Percentiles rank a stretch among this genome's conserved stretches.
These are phyloP conservation scores for Zhengitettix transpicula DNA, from an alignment of 2,888 invertebrate species.

Conservation along the genomic window DNA sequence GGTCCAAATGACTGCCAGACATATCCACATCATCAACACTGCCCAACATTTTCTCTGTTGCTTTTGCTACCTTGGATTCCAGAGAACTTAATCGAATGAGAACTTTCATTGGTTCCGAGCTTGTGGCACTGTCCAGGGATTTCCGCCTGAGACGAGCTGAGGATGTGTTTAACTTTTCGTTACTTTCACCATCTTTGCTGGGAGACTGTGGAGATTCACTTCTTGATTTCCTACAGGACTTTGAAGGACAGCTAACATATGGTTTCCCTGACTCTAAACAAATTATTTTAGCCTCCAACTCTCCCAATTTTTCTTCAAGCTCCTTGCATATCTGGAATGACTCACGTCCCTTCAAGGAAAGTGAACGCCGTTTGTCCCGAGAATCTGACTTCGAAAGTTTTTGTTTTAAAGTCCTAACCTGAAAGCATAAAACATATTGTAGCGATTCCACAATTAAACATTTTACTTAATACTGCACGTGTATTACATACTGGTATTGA, in stretches of 20 bases:
- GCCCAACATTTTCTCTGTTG: conserved; percentile 23
- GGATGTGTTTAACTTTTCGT: conserved; percentile 32
- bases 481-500: background rate
- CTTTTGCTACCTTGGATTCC: conserved; percentile 58
- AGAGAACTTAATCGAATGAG: conserved; percentile 56
- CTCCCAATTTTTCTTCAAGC: conserved; percentile 68
- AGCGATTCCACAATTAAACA: background rate
- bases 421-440: conserved; percentile 3
- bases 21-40: background rate
- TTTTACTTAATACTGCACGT: background rate
- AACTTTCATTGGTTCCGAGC: conserved; percentile 65
- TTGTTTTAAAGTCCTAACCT: conserved; percentile 49
- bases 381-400: conserved; percentile 63
- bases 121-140: conserved; percentile 60
- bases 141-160: conserved; percentile 48
- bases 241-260: conserved; percentile 13
- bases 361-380: conserved; percentile 59
- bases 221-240: conserved; percentile 15
- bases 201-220: conserved; percentile 21
- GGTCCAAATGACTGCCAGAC: background rate
- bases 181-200: conserved; percentile 3
- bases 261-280: conserved; percentile 37
- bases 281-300: conserved; percentile 60
- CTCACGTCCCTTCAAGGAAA: conserved; percentile 69
- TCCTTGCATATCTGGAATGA: conserved; percentile 66